Evolutionary conservation across 1,140 invertebrate genomes (phyloP).

Genomic region (Anadara kagoshimensis): DNA sequence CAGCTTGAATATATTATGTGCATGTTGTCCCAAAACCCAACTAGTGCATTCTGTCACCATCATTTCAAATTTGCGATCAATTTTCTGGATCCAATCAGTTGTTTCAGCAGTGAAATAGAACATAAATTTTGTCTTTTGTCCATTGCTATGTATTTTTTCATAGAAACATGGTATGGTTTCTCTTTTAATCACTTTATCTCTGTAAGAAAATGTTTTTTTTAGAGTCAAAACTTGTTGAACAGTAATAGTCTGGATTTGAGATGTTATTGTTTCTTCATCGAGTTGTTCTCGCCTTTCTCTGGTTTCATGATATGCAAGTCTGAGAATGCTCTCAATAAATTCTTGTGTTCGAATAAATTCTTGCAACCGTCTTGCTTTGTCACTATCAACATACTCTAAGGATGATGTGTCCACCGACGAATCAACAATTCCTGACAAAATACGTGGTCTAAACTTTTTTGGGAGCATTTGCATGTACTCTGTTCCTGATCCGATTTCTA

Average conservation of each 20-base stretch:
- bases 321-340: constrained; percentile 7
- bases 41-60: too few species aligned
- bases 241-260: background rate
- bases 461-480: background rate
- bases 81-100: background rate
- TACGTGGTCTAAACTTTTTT: background rate
- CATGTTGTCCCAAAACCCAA: too few species aligned
- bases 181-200: background rate
- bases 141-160: background rate
- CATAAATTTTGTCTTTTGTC: background rate
- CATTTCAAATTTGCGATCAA: background rate
- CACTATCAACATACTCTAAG: background rate
- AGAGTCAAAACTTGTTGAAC: background rate
- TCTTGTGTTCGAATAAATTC: constrained; percentile 4
- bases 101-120: background rate
- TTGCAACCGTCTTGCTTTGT: background rate
- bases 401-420: background rate
- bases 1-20: too few species aligned
- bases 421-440: background rate
- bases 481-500: too few species aligned
- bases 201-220: background rate
- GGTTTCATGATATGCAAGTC: background rate
- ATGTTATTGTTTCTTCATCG: background rate
- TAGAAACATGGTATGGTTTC: background rate
- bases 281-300: background rate